Conservation (phyloP, 2,888 invertebrate species). For the Nephrocerus scutellatus region DNA sequence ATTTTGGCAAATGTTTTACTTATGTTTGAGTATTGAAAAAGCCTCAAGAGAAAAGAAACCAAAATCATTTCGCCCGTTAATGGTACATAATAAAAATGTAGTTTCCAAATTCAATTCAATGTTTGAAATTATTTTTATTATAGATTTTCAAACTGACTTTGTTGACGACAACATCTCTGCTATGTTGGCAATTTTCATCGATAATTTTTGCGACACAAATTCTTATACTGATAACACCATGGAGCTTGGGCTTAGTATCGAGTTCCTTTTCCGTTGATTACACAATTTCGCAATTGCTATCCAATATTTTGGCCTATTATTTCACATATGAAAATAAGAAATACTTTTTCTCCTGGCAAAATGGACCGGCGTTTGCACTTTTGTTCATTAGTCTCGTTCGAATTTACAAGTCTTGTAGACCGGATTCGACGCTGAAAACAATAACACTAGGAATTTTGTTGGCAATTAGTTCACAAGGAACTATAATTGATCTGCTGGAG, state of each 20-base stretch:
- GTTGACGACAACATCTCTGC: constrained; percentile 39
- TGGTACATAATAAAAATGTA: constrained; percentile 19
- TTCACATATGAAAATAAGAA: constrained; percentile 41
- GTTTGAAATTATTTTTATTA: constrained; percentile 5
- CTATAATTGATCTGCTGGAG: constrained; percentile 36
- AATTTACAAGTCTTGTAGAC: constrained; percentile 23
- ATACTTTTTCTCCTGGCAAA: constrained; percentile 42
- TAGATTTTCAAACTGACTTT: constrained; percentile 39
- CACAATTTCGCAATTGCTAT: constrained; percentile 39
- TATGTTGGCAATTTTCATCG: constrained; percentile 77
- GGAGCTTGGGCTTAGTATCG: constrained; percentile 52
- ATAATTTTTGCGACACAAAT: constrained; percentile 74
- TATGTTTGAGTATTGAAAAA: constrained; percentile 53
- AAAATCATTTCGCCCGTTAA: constrained; percentile 25
- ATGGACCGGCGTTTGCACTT: constrained; percentile 38
- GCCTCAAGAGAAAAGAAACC: constrained; percentile 31
- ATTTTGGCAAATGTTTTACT: constrained; percentile 63
- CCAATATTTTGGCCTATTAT: constrained; percentile 37
- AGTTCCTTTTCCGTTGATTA: constrained; percentile 41
- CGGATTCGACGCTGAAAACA: constrained; percentile 34
- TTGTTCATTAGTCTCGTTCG: constrained; percentile 34
- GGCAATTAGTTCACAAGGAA: constrained; percentile 37
- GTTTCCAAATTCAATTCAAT: not conserved
- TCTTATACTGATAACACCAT: constrained; percentile 63
- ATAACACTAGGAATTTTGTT: constrained; percentile 34